Evolutionary conservation across 2,888 invertebrate genomes (phyloP).

Genomic region (Lepidochrysops patricia): DNA sequence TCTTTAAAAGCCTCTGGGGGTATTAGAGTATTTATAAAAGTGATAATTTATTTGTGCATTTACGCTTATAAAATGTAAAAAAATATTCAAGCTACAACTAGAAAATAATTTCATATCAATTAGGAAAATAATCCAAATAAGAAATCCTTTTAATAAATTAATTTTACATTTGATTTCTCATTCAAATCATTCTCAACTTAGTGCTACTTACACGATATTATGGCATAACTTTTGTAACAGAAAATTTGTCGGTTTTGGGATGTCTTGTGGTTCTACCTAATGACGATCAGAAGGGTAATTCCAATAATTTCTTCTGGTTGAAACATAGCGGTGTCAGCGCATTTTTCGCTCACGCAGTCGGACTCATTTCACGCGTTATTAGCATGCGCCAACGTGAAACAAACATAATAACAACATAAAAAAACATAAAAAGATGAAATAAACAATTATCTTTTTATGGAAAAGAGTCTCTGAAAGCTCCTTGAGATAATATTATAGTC

Average conservation of each 20-base stretch:
- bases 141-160: conserved; percentile 45
- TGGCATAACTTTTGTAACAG: conserved; percentile 43
- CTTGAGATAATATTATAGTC: too few species aligned
- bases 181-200: conserved; percentile 67
- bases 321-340: too few species aligned
- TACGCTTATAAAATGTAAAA: background rate
- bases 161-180: conserved; percentile 51
- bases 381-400: too few species aligned
- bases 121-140: conserved; percentile 40
- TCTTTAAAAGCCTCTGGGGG: background rate
- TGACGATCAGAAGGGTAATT: background rate
- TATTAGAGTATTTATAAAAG: background rate
- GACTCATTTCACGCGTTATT: too few species aligned
- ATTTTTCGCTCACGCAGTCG: too few species aligned
- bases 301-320: background rate
- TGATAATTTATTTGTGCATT: background rate
- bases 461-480: too few species aligned
- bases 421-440: too few species aligned
- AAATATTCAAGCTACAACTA: background rate
- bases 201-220: conserved; percentile 62
- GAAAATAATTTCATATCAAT: background rate
- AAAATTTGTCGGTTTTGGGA: background rate
- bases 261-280: background rate
- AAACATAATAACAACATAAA: too few species aligned
- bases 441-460: too few species aligned